Evolutionary conservation across 2,797 vertebrate species (phyloP).

Genomic region (Glossophaga mutica): DNA sequence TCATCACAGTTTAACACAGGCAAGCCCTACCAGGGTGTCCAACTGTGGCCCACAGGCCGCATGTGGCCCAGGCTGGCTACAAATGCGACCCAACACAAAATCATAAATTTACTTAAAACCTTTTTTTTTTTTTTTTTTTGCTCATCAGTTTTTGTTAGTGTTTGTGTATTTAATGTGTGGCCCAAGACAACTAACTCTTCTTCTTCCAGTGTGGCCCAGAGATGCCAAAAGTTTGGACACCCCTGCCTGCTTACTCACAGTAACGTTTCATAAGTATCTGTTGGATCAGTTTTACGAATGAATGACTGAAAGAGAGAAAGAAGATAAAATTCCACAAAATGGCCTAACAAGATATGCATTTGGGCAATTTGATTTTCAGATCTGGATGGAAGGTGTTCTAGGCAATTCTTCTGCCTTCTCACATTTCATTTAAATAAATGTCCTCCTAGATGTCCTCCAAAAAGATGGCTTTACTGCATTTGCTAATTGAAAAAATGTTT

Average conservation of each 20-base stretch:
- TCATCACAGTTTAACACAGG: neutral
- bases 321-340: neutral
- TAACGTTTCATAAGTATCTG: neutral
- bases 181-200: too few relatives aligned
- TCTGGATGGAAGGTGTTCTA: conserved; percentile 13
- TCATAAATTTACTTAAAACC: too few relatives aligned
- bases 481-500: conserved; percentile 36
- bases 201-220: too few relatives aligned
- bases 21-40: neutral
- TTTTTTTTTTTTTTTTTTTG: too few relatives aligned
- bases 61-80: too few relatives aligned
- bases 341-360: neutral
- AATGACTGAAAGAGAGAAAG: neutral
- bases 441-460: conserved; percentile 31
- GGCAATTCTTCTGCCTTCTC: conserved; percentile 29
- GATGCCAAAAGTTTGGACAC: too few relatives aligned
- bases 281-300: conserved; percentile 33
- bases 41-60: too few relatives aligned
- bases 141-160: too few relatives aligned
- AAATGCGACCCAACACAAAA: neutral
- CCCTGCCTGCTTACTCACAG: neutral
- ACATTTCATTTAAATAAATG: conserved; percentile 33
- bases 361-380: neutral
- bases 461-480: conserved; percentile 18
- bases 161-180: too few relatives aligned